Conservation (phyloP, 2,888 invertebrate species). For the Taphrorychus bicolor region DNA sequence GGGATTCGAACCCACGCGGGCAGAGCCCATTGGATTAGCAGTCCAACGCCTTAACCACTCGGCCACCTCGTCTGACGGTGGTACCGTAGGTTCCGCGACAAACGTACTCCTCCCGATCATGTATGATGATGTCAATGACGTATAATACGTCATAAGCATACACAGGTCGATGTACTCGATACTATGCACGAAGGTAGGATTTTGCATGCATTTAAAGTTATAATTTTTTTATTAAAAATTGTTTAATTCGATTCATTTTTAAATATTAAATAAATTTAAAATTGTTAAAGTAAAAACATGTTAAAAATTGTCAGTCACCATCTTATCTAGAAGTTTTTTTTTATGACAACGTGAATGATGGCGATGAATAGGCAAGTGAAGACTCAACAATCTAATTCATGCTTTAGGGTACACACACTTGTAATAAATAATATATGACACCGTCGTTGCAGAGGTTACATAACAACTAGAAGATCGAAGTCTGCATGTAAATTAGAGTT, state of each 20-base stretch:
- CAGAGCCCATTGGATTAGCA: slow-evolving; percentile 70
- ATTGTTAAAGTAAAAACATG: background rate
- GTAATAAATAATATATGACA: background rate
- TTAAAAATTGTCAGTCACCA: background rate
- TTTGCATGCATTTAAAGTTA: too few relatives aligned
- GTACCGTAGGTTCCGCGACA: background rate
- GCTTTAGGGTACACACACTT: background rate
- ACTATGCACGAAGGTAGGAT: background rate
- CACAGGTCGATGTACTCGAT: background rate
- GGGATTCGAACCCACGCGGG: slow-evolving; percentile 70
- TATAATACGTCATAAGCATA: background rate
- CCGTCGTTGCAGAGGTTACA: background rate
- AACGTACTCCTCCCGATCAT: background rate
- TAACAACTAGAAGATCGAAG: background rate
- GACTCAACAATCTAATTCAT: too few relatives aligned
- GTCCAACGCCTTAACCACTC: slow-evolving; percentile 72
- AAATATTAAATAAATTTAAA: background rate
- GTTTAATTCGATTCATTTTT: background rate
- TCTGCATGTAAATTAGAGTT: background rate
- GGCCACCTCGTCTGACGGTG: slow-evolving; percentile 64
- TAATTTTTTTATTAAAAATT: too few relatives aligned
- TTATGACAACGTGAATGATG: background rate
- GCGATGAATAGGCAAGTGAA: too few relatives aligned
- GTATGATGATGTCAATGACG: too few relatives aligned
- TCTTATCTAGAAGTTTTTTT: background rate